Evolutionary conservation across 2,888 invertebrate genomes (phyloP).

Genomic region (Tryphoninae sp.): DNA sequence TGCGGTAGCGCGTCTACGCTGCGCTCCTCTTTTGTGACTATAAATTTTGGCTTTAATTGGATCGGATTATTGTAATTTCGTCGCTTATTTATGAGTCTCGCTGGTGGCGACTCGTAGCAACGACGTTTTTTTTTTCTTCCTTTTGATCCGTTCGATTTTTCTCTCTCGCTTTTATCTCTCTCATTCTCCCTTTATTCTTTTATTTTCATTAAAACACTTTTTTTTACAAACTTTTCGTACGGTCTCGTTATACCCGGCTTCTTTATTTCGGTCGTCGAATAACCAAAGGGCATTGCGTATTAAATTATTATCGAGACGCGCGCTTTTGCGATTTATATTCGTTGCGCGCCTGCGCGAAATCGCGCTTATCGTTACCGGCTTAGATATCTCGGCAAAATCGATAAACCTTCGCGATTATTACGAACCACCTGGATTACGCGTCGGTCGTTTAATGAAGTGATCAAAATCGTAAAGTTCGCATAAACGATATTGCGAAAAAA

Average conservation of each 20-base stretch:
- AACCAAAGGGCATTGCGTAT: slow-evolving; percentile 74
- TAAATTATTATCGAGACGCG: slow-evolving; percentile 74
- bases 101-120: slow-evolving; percentile 36
- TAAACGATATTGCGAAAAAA: slow-evolving; percentile 12
- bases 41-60: slow-evolving; percentile 80
- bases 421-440: slow-evolving; percentile 63
- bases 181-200: not conserved
- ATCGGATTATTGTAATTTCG: slow-evolving; percentile 79
- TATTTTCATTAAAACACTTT: slow-evolving; percentile 25
- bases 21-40: slow-evolving; percentile 72
- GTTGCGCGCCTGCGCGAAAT: slow-evolving; percentile 11
- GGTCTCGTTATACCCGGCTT: not conserved
- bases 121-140: slow-evolving; percentile 31
- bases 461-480: slow-evolving; percentile 32
- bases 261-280: slow-evolving; percentile 61
- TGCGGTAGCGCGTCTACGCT: slow-evolving; percentile 29
- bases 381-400: not conserved
- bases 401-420: slow-evolving; percentile 65
- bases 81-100: slow-evolving; percentile 75
- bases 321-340: slow-evolving; percentile 48
- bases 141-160: slow-evolving; percentile 34
- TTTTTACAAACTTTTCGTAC: not conserved
- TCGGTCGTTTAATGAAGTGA: slow-evolving; percentile 42
- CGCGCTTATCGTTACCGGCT: slow-evolving; percentile 28
- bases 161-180: slow-evolving; percentile 3